Evolutionary conservation across 2,888 invertebrate species (phyloP).

Genomic region (Cheilosia vernalis): DNA sequence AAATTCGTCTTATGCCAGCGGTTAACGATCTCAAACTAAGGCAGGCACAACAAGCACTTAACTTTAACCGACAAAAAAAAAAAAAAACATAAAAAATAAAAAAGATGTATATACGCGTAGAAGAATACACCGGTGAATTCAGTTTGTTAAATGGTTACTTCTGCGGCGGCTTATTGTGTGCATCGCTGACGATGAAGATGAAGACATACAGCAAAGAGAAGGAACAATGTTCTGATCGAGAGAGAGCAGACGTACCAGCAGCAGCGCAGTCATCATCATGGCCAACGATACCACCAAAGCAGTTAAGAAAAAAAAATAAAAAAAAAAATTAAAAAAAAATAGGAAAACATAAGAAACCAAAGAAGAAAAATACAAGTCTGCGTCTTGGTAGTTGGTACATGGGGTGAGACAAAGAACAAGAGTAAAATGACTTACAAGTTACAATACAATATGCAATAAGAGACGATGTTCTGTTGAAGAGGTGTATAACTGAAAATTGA

Average conservation of each 20-base stretch:
- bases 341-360: neutral
- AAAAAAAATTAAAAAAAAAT: neutral
- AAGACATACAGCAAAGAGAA: conserved; percentile 35
- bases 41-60: conserved; percentile 48
- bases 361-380: neutral
- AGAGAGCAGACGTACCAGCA: conserved; percentile 16
- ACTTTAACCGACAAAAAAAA: conserved; percentile 33
- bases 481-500: neutral
- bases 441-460: conserved; percentile 16
- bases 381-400: conserved; percentile 19
- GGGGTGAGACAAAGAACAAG: conserved; percentile 31
- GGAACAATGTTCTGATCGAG: conserved; percentile 49
- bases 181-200: conserved; percentile 51
- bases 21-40: conserved; percentile 67
- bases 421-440: neutral
- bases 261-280: conserved; percentile 17
- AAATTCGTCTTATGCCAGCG: conserved; percentile 49
- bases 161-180: conserved; percentile 37
- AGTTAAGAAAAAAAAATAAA: conserved; percentile 24
- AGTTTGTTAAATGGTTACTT: conserved; percentile 52
- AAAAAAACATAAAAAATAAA: no score
- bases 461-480: neutral
- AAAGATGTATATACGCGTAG: conserved; percentile 2
- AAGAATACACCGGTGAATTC: conserved; percentile 45
- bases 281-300: conserved; percentile 36